Evolutionary conservation across 2,113 vertebrate genomes (phyloP).

Genomic region (Serinus canaria): DNA sequence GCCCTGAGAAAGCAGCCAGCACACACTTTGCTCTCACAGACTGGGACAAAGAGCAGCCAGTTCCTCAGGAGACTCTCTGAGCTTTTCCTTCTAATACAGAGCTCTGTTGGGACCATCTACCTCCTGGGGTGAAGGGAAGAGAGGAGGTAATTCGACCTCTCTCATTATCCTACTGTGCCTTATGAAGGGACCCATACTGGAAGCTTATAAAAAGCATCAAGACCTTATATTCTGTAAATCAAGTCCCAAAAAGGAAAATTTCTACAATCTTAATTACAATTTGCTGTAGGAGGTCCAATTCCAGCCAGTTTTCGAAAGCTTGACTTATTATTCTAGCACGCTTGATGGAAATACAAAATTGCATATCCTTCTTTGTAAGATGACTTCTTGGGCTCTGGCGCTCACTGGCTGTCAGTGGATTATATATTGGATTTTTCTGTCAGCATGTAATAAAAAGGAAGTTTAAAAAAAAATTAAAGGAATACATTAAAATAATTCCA

Average conservation of each 20-base stretch:
- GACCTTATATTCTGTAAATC: neutral
- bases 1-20: neutral
- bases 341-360: constrained; percentile 63
- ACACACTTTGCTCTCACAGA: neutral
- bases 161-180: neutral
- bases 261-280: constrained; percentile 42
- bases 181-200: neutral
- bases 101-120: neutral
- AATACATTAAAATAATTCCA: constrained; percentile 56
- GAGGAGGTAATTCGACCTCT: neutral
- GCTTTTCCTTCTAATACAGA: neutral
- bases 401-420: constrained; percentile 20
- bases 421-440: constrained; percentile 58
- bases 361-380: constrained; percentile 49
- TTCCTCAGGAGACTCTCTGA: neutral
- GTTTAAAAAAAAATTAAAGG: constrained; percentile 25
- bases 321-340: constrained; percentile 50
- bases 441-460: constrained; percentile 59
- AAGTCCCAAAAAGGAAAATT: constrained; percentile 30
- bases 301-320: constrained; percentile 24
- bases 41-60: fast-evolving
- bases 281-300: constrained; percentile 42
- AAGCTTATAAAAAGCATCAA: neutral
- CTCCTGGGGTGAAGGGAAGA: neutral
- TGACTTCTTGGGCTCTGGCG: neutral